Base-by-base conservation (phyloP, 2,113 vertebrate species). In the Tursiops truncatus region DNA sequence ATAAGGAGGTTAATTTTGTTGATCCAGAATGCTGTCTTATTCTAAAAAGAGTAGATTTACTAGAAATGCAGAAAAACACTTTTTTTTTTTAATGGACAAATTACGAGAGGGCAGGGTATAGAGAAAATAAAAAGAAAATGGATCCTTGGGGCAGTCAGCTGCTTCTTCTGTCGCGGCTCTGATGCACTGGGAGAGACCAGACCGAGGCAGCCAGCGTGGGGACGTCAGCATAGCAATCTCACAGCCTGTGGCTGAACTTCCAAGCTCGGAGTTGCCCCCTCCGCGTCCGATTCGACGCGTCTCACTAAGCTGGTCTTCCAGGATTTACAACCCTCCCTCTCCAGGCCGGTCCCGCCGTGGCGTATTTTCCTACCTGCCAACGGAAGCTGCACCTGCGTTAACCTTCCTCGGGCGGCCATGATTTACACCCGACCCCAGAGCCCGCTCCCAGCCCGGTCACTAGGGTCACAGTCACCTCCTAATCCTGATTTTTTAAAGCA, bases 201-300 rank as follows among this genome's bases (percentile, higher is more conserved):
- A 13, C 50, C 8, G 8, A 38, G 8, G 50, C 17, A 8, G 2
- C 21, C 13, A 11, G 13, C 20, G 28, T 25, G 7, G 11, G 8
- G 44, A 26, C 6, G 6, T 18, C 18, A 0, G 47, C 47, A 6
- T 3, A 3, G 0, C 25, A 4, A 6, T 6, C 1, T 0, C 36
- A 8, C 38, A 2, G 67, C 63, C 60, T 4, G 5, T 2, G 1
- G 25, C 31, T 15, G 47, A 23, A 25, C 33, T 88, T 58, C 58
- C 65, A 23, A 15, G 60, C n/a, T 56, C 21, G 12, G n/a, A 73
- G 74, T 1, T 50, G 25, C 31, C 3, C 11, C 2, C 20, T 68
- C 25, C 50, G 8, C 2, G 4, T 41, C 53, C 15, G 21, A 68
- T 21, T 28, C 0, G 0, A 38, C 4, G 2, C 3, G 10, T 25